Percentiles rank a stretch among this genome's conserved stretches.
Conservation (phyloP, 2,797 vertebrate genomes). For the Podarcis siculus region DNA sequence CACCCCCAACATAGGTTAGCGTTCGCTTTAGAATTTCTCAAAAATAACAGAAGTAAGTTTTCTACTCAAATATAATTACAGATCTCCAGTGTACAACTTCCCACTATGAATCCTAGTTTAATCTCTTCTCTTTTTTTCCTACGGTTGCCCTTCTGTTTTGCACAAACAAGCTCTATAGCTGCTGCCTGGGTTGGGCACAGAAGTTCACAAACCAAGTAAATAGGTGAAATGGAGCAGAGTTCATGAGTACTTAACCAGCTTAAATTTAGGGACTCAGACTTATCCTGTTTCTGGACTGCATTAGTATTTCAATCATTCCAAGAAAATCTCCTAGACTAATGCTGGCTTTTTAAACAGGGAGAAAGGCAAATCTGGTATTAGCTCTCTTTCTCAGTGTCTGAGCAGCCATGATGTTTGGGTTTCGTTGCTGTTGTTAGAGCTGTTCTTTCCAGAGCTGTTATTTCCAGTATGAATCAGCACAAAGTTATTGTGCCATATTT, state of each 20-base stretch:
- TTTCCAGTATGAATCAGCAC: not conserved
- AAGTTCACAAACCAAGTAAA: not conserved
- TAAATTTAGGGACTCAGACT: not conserved
- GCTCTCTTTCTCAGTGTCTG: not conserved
- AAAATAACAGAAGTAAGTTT: not conserved
- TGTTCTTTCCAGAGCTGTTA: not conserved
- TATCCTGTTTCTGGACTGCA: not conserved
- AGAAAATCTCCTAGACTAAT: not conserved
- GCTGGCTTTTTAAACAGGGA: not conserved
- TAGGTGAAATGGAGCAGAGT: not conserved
- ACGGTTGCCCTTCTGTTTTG: not conserved
- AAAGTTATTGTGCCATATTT: not conserved
- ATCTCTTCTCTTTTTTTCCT: not conserved
- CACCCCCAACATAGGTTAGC: too few relatives aligned
- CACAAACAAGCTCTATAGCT: conserved; percentile 2
- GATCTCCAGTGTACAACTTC: not conserved
- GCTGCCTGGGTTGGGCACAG: not conserved
- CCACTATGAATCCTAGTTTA: not conserved
- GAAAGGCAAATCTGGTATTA: not conserved
- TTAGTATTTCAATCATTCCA: not conserved
- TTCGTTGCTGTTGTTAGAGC: not conserved
- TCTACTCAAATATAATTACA: not conserved
- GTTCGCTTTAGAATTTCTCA: not conserved
- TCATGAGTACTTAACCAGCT: not conserved
- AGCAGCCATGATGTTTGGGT: not conserved